Conservation (phyloP, 2,888 invertebrate species). For the Ormyrus rosae region DNA sequence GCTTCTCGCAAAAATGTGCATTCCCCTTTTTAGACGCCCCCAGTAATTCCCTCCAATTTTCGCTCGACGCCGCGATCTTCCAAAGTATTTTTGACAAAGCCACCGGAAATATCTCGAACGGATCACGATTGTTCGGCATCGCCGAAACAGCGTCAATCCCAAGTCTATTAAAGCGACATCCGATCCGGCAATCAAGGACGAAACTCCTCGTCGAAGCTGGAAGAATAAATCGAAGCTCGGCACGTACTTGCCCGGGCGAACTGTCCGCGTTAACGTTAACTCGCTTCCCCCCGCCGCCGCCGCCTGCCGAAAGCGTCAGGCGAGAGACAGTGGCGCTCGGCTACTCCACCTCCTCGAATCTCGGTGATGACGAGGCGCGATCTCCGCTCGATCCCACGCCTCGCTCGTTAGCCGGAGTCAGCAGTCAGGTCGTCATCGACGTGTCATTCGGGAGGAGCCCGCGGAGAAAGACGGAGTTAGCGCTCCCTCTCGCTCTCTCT, state of each 20-base stretch:
- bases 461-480: neutral
- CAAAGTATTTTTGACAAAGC: neutral
- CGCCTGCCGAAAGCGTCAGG: constrained; percentile 36
- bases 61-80: neutral
- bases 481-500: neutral
- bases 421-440: constrained; percentile 75
- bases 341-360: constrained; percentile 32
- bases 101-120: neutral
- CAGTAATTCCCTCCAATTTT: neutral
- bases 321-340: constrained; percentile 32
- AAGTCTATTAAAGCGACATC: no score
- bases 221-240: constrained; percentile 40
- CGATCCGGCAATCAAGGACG: neutral
- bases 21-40: neutral
- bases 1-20: neutral
- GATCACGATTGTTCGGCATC: neutral
- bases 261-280: constrained; percentile 43
- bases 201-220: constrained; percentile 4
- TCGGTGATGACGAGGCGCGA: constrained; percentile 74
- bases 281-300: constrained; percentile 26
- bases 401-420: constrained; percentile 75
- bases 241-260: constrained; percentile 43
- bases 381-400: constrained; percentile 73
- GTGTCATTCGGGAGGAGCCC: constrained; percentile 70
- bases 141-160: neutral